Percentiles rank a stretch among this genome's conserved stretches.
Conservation (phyloP, 2,888 invertebrate species). For the Hofmannophila pseudospretella region DNA sequence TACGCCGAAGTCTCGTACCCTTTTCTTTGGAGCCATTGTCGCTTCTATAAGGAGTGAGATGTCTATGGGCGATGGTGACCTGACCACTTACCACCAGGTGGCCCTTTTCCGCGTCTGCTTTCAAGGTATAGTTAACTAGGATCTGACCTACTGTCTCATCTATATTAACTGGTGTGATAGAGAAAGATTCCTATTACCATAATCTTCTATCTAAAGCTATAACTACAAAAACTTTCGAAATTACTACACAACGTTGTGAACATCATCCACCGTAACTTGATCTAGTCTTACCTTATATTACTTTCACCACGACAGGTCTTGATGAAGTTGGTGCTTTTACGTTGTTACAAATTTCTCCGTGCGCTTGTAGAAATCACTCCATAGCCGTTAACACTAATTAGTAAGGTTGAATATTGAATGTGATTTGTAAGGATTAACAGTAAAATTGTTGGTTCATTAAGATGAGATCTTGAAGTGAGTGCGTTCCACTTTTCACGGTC, state of each 20-base stretch:
- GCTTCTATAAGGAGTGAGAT: too few species aligned
- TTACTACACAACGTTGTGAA: background rate
- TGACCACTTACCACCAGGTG: too few species aligned
- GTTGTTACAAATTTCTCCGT: conserved; percentile 5
- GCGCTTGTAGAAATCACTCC: too few species aligned
- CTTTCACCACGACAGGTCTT: conserved; percentile 24
- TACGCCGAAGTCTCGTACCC: too few species aligned
- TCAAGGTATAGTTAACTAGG: too few species aligned
- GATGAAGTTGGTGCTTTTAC: conserved; percentile 14
- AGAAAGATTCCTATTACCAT: conserved; percentile 2
- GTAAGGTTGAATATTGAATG: conserved; percentile 29
- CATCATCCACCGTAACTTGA: background rate
- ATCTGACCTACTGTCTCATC: background rate
- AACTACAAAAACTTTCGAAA: conserved; percentile 10
- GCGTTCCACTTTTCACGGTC: conserved; percentile 71
- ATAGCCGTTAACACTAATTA: too few species aligned
- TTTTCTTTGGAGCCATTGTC: too few species aligned
- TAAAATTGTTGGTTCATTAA: conserved; percentile 8
- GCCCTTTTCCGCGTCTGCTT: too few species aligned
- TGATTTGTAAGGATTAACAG: conserved; percentile 2
- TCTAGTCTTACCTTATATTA: conserved; percentile 11
- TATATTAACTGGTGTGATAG: conserved; percentile 1
- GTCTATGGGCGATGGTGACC: too few species aligned
- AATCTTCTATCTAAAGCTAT: conserved; percentile 5
- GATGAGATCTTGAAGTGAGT: conserved; percentile 22